Evolutionary conservation across 1,140 invertebrate species (phyloP).

Genomic region (Melipona quadrifasciata): DNA sequence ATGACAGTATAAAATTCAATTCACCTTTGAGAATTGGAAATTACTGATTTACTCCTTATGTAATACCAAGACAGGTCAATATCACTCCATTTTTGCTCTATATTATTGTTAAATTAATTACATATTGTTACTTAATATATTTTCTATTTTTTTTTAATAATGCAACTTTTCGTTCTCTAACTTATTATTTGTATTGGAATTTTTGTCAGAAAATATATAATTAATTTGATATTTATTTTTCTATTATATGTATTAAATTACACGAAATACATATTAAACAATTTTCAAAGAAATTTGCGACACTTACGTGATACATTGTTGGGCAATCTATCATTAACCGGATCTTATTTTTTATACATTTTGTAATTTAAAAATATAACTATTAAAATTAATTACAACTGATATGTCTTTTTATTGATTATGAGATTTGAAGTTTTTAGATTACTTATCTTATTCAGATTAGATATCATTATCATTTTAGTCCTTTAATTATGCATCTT

Average conservation of each 20-base stretch:
- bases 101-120: constrained; percentile 20
- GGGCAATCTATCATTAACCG: too few species aligned
- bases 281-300: background rate
- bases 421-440: background rate
- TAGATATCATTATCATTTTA: constrained; percentile 12
- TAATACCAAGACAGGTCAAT: constrained; percentile 74
- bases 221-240: constrained; percentile 1
- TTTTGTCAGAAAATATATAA: background rate
- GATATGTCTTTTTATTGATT: background rate
- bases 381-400: background rate
- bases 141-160: background rate
- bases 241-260: background rate
- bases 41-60: constrained; percentile 69
- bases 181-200: background rate
- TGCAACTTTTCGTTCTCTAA: background rate
- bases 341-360: background rate
- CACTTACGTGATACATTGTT: background rate
- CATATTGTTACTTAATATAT: background rate
- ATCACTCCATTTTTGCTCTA: constrained; percentile 54
- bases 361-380: background rate
- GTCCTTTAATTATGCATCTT: background rate
- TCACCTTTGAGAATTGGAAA: constrained; percentile 16
- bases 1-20: constrained; percentile 8
- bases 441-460: background rate
- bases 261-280: background rate